Conservation (phyloP, 2,888 invertebrate species). For the Diabrotica balteata region DNA sequence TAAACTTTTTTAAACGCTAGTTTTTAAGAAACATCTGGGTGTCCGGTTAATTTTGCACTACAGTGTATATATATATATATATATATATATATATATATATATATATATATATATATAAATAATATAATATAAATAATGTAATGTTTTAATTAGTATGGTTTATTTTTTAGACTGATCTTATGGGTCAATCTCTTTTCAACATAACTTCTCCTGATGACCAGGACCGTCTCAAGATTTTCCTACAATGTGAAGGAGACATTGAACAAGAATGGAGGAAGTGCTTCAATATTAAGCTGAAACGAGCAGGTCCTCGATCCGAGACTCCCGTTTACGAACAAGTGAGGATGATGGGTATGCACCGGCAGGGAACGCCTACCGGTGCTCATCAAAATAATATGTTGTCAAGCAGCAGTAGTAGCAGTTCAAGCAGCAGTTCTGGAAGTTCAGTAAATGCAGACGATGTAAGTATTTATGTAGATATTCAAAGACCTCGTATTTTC, state of each 20-base stretch:
- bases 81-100: too few species aligned
- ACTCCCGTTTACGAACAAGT: slow-evolving; percentile 75
- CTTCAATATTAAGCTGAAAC: slow-evolving; percentile 65
- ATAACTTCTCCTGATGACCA: slow-evolving; percentile 84
- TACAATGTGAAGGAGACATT: slow-evolving; percentile 62
- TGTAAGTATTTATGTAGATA: slow-evolving; percentile 35
- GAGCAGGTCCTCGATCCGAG: slow-evolving; percentile 76
- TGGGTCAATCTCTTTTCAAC: slow-evolving; percentile 81
- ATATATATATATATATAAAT: too few species aligned
- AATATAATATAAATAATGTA: too few species aligned
- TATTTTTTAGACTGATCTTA: slow-evolving; percentile 76
- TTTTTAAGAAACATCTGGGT: too few species aligned
- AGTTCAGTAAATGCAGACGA: slow-evolving; percentile 38
- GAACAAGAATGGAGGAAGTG: slow-evolving; percentile 65
- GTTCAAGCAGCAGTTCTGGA: slow-evolving; percentile 17
- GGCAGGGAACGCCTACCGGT: slow-evolving; percentile 34
- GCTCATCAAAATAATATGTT: slow-evolving; percentile 20
- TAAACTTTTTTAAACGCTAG: too few species aligned
- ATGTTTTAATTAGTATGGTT: neutral
- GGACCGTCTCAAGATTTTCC: slow-evolving; percentile 71
- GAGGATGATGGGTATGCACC: slow-evolving; percentile 68
- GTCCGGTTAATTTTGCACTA: too few species aligned
- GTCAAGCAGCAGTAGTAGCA: slow-evolving; percentile 31
- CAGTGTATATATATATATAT: too few species aligned
- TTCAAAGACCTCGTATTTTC: too few species aligned